Evolutionary conservation across 2,113 vertebrate species (phyloP).

Genomic region (Antechinus flavipes): DNA sequence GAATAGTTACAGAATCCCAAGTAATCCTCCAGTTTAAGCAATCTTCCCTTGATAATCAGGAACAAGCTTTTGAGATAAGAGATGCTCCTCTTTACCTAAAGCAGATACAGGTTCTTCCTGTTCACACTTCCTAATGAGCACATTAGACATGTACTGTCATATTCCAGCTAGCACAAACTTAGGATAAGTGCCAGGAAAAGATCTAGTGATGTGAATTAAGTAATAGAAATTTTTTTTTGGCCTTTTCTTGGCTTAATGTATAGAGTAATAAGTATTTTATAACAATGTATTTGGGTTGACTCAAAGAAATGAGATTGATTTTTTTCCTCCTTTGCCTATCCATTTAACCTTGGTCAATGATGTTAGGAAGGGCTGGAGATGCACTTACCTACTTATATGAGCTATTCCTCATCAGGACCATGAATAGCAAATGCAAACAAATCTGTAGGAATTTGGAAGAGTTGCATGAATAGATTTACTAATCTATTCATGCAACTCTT

Average conservation of each 20-base stretch:
- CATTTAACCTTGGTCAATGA: not conserved
- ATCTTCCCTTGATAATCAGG: conserved; percentile 1
- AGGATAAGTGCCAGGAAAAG: not conserved
- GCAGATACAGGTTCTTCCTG: not conserved
- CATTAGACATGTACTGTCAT: not conserved
- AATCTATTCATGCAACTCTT: not conserved
- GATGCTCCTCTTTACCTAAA: not conserved
- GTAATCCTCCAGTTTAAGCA: not conserved
- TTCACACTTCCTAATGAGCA: conserved; percentile 6
- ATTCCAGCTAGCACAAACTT: not conserved
- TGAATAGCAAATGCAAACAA: conserved; percentile 37
- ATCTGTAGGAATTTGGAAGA: no score
- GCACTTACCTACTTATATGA: not conserved
- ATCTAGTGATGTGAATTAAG: conserved; percentile 4
- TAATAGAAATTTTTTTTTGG: not conserved
- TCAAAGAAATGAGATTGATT: conserved; percentile 20
- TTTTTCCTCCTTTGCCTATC: not conserved
- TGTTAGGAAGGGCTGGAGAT: not conserved
- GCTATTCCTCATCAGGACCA: not conserved
- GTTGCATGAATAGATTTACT: no score
- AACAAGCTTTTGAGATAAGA: conserved; percentile 24
- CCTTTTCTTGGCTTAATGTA: not conserved
- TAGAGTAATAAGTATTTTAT: not conserved
- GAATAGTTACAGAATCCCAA: conserved; percentile 12
- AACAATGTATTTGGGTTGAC: not conserved